phyloP scores from a whole-genome alignment of 2,113 vertebrate genomes.

The Megaleporinus macrocephalus region DNA sequence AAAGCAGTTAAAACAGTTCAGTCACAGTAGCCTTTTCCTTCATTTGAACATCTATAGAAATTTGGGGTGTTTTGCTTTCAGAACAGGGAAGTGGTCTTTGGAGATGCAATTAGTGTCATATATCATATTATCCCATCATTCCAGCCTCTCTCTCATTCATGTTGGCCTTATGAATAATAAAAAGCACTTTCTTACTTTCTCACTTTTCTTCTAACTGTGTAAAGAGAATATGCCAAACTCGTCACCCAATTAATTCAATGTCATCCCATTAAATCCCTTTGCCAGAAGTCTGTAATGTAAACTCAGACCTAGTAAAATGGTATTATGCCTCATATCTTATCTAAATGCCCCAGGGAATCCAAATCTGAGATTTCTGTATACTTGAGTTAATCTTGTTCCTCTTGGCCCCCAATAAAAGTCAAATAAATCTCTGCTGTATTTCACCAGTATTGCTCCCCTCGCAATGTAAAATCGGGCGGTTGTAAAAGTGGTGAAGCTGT shows the following conservation, averaged over 20 bases:
- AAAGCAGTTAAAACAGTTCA: background rate
- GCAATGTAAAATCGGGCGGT: no score
- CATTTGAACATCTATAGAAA: background rate
- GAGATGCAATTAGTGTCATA: background rate
- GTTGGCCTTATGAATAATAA: conserved; percentile 2
- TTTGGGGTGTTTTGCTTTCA: background rate
- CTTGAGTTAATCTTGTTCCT: no score
- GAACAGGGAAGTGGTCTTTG: background rate
- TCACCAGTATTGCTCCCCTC: no score
- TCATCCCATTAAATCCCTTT: no score
- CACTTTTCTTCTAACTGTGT: background rate
- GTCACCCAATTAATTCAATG: background rate
- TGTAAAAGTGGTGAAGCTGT: no score
- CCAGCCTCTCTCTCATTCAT: background rate
- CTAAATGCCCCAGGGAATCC: no score
- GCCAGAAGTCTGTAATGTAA: no score
- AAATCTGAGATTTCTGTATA: no score
- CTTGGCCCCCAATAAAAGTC: no score
- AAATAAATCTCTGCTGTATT: no score
- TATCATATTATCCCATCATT: background rate
- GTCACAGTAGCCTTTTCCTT: background rate
- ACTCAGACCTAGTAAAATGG: no score
- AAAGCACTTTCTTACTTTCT: background rate
- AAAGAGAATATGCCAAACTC: background rate
- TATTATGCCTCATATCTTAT: no score